Conservation (phyloP, 92 coral and sea anemone genomes). For the Siderastrea radians region DNA sequence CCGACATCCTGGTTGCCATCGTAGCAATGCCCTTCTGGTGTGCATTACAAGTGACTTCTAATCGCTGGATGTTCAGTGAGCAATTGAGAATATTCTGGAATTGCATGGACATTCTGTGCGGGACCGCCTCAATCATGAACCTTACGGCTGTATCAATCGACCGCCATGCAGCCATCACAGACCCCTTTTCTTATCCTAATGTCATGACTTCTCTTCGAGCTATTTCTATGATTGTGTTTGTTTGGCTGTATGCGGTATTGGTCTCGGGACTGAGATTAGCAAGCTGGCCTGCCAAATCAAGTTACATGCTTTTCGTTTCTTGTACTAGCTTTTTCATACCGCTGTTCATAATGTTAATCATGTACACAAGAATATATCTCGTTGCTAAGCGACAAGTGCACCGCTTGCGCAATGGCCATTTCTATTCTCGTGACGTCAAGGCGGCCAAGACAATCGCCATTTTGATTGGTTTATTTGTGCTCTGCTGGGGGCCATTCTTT, state of each 20-base stretch:
- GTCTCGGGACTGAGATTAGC: constrained; percentile 75
- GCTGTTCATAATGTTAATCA: constrained; percentile 77
- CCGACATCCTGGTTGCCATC: constrained; percentile 87
- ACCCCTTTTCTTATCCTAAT: constrained; percentile 78
- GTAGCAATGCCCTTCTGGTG: constrained; percentile 96
- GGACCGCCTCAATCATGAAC: constrained; percentile 90
- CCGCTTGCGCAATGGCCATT: constrained; percentile 65
- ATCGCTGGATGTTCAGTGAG: constrained; percentile 71
- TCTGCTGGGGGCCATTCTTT: constrained; percentile 89
- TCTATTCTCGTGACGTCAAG: constrained; percentile 79
- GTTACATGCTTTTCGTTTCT: constrained; percentile 73
- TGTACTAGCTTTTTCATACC: constrained; percentile 81
- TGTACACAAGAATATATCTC: constrained; percentile 81
- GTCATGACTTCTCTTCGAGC: constrained; percentile 78
- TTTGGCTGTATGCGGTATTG: constrained; percentile 76
- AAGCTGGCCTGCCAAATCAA: constrained; percentile 60
- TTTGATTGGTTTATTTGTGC: constrained; percentile 82
- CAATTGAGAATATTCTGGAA: constrained; percentile 74
- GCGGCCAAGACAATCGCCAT: constrained; percentile 91
- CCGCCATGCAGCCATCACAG: constrained; percentile 85
- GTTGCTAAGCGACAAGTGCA: constrained; percentile 85
- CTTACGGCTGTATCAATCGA: constrained; percentile 90
- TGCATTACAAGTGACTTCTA: constrained; percentile 76
- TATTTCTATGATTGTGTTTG: constrained; percentile 65
- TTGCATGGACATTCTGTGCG: constrained; percentile 89